A percentile compares a stretch with the other conserved stretches of the same genome.
Evolutionary conservation across 2,888 invertebrate genomes (phyloP).

Genomic region (Aphrophora alni): DNA sequence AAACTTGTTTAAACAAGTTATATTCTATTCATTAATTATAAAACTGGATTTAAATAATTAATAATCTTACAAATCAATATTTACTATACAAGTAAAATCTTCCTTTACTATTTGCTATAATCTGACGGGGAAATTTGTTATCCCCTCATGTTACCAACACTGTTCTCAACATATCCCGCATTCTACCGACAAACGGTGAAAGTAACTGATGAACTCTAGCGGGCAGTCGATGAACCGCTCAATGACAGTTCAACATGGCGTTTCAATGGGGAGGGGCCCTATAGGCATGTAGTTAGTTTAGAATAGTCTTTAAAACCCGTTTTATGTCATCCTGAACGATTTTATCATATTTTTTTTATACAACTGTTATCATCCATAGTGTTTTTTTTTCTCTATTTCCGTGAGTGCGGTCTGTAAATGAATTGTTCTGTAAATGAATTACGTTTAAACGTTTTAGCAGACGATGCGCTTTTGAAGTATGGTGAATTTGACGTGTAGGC

Average conservation of each 20-base stretch:
- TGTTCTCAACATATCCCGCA: conserved; percentile 15
- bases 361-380: neutral
- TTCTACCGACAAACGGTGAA: conserved; percentile 27
- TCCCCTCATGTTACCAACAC: conserved; percentile 15
- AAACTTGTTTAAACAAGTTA: too few species aligned
- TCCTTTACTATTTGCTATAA: too few species aligned
- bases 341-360: neutral
- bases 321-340: neutral
- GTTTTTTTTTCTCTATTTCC: neutral
- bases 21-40: too few species aligned
- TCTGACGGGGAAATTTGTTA: conserved; percentile 22
- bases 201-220: conserved; percentile 25
- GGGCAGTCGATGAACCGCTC: conserved; percentile 20
- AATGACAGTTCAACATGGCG: conserved; percentile 28
- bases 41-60: too few species aligned
- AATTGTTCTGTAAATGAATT: neutral
- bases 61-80: too few species aligned
- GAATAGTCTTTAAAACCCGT: conserved; percentile 16
- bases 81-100: too few species aligned
- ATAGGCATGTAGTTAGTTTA: conserved; percentile 29
- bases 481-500: conserved; percentile 32
- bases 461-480: conserved; percentile 36
- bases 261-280: conserved; percentile 36
- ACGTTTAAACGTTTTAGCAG: too few species aligned
- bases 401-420: neutral